phyloP scores from a whole-genome alignment of 2,113 vertebrate species.

The Daphoenositta chrysoptera region DNA sequence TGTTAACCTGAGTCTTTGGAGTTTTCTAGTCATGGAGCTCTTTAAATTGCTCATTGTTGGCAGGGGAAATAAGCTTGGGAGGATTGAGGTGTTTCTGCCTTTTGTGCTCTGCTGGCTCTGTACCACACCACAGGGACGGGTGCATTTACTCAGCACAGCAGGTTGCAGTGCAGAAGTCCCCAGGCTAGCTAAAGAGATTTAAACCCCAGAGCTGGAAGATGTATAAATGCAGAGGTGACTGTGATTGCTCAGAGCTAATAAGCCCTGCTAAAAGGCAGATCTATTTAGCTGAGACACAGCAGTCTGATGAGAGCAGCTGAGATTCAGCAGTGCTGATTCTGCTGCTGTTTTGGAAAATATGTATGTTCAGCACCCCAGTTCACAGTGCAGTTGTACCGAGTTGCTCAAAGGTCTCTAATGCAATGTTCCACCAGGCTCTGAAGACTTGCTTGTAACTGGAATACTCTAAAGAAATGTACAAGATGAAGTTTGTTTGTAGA shows the following conservation, averaged over 20 bases:
- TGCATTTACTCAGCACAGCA: neutral
- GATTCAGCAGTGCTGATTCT: neutral
- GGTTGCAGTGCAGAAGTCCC: neutral
- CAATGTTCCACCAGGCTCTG: neutral
- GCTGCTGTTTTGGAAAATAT: neutral
- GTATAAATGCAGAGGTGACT: neutral
- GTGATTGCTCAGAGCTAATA: neutral
- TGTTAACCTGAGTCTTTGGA: neutral
- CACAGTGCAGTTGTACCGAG: neutral
- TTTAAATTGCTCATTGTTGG: neutral
- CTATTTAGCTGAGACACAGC: neutral
- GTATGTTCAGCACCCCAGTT: neutral
- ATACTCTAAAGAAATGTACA: neutral
- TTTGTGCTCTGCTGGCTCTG: neutral
- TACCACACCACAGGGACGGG: rapidly evolving
- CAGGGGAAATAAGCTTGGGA: neutral
- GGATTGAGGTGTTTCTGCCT: neutral
- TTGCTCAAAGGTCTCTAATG: neutral
- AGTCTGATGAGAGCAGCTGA: no score
- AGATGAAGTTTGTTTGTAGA: neutral
- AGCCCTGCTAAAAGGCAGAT: neutral
- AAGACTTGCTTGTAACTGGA: neutral
- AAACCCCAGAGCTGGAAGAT: neutral
- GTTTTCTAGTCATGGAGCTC: neutral
- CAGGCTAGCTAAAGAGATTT: neutral